These are phyloP conservation scores for Lithodes maja DNA, from an alignment of 2,888 invertebrate genomes.

Conservation along the genomic window DNA sequence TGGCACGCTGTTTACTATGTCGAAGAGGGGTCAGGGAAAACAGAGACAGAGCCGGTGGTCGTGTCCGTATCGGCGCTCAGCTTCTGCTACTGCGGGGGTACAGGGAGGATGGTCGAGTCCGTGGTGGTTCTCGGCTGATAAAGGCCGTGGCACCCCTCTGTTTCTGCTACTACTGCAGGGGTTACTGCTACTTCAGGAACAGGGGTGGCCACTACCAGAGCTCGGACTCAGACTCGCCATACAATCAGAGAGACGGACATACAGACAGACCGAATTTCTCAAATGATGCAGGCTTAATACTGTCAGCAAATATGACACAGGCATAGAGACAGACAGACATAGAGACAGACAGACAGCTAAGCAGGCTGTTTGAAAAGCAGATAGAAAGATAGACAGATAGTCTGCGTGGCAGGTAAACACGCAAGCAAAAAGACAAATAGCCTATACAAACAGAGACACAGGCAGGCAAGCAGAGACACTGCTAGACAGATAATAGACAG, in stretches of 20 bases:
- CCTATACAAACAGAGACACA: background rate
- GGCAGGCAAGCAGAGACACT: background rate
- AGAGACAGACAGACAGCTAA: background rate
- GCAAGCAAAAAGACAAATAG: no score
- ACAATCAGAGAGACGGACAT: background rate
- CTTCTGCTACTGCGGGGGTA: no score
- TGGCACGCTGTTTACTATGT: no score
- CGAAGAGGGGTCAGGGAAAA: background rate
- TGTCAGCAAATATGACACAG: background rate
- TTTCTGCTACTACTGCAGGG: no score
- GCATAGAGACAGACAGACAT: background rate
- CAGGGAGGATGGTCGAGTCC: no score
- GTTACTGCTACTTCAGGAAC: background rate
- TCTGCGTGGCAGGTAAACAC: background rate
- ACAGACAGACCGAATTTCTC: background rate
- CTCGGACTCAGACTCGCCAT: background rate
- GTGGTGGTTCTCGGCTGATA: no score
- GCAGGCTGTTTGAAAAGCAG: background rate
- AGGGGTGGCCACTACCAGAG: background rate
- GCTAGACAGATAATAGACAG: no score
- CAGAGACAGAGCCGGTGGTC: background rate
- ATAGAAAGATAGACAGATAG: background rate
- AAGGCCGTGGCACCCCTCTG: no score
- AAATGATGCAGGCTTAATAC: background rate
- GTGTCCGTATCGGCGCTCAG: no score